Conservation (phyloP, 2,888 invertebrate genomes). For the Xestia rhomboidea region DNA sequence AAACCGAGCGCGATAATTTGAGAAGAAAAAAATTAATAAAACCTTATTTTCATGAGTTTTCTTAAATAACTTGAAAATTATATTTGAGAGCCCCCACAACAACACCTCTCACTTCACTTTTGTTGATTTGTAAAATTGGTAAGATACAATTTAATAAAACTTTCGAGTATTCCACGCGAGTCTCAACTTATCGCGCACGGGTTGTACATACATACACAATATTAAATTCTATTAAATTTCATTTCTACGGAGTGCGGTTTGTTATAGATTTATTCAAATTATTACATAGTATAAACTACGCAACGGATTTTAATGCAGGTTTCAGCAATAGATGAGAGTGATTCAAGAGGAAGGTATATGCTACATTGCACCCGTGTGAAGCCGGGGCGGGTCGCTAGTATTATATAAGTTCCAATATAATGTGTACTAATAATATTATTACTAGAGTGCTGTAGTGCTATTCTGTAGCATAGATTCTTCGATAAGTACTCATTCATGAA, state of each 20-base stretch:
- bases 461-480: conserved; percentile 15
- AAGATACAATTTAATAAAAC: not conserved
- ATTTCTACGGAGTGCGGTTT: conserved; percentile 8
- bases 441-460: conserved; percentile 1
- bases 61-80: not conserved
- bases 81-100: too few relatives aligned
- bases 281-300: too few relatives aligned
- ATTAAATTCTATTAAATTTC: not conserved
- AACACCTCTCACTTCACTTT: too few relatives aligned
- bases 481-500: not conserved
- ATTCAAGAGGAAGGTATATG: too few relatives aligned
- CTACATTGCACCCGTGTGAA: too few relatives aligned
- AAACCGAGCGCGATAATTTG: not conserved
- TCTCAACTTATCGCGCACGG: not conserved
- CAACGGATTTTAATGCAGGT: too few relatives aligned
- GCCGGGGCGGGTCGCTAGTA: too few relatives aligned
- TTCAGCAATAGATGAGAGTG: too few relatives aligned
- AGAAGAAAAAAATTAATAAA: too few relatives aligned
- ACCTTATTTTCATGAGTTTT: not conserved
- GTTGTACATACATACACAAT: conserved; percentile 4
- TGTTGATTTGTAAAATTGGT: not conserved
- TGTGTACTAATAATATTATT: not conserved
- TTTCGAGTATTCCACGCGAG: not conserved
- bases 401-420: not conserved
- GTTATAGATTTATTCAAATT: conserved; percentile 3